These are phyloP conservation scores for Marmota monax DNA, from an alignment of 2,113 vertebrate species.

Conservation along the genomic window DNA sequence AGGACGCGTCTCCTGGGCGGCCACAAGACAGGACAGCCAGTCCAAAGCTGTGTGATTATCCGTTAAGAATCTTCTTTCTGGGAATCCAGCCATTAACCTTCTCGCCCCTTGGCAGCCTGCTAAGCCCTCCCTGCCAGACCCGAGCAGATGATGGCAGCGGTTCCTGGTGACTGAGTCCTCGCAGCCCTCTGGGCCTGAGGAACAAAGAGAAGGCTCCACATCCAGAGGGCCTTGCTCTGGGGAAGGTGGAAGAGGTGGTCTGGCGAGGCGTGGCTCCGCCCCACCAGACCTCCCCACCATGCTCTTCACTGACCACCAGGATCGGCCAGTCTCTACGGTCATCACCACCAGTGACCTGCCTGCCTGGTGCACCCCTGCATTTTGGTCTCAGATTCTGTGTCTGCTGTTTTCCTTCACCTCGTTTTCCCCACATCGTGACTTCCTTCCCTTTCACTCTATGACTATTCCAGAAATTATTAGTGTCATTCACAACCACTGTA, in stretches of 20 bases:
- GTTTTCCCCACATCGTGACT: accelerated
- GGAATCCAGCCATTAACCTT: slow-evolving; percentile 50
- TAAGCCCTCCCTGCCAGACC: background rate
- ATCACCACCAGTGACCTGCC: background rate
- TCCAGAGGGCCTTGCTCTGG: accelerated
- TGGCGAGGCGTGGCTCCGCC: accelerated
- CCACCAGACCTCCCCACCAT: no score
- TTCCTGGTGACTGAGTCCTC: accelerated
- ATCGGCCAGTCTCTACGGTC: accelerated
- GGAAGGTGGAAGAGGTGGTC: no score
- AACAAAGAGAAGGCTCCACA: accelerated
- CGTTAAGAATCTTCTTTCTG: slow-evolving; percentile 15
- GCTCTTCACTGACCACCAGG: accelerated
- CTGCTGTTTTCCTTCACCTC: no score
- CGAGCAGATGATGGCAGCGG: background rate
- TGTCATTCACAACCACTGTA: background rate
- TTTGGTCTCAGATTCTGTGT: no score
- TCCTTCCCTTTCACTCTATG: background rate
- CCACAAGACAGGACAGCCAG: accelerated
- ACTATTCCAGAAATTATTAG: background rate
- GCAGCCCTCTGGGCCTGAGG: accelerated
- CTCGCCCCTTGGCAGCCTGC: background rate
- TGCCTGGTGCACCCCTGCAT: accelerated
- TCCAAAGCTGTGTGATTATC: background rate
- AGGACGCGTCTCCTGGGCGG: background rate